Evolutionary conservation across 1,140 invertebrate species (phyloP).

Genomic region (Heliconius himera): DNA sequence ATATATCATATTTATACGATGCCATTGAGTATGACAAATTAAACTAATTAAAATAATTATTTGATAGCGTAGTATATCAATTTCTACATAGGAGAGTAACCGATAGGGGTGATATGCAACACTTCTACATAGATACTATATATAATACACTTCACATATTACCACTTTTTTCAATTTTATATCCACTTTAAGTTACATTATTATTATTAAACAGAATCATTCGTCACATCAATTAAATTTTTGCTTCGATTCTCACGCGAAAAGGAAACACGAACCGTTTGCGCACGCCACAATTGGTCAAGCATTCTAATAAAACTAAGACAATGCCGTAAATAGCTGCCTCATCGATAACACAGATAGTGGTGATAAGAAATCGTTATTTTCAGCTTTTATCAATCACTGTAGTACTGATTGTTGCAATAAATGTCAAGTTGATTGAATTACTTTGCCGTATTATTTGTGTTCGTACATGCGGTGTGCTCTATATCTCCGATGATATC

Average conservation of each 20-base stretch:
- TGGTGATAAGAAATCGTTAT: constrained; percentile 52
- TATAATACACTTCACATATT: background rate
- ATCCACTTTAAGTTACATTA: background rate
- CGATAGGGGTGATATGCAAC: background rate
- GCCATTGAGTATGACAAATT: constrained; percentile 30
- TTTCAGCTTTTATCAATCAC: constrained; percentile 57
- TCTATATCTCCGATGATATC: background rate
- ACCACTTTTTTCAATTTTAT: background rate
- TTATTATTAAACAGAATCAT: background rate
- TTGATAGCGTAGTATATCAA: constrained; percentile 15
- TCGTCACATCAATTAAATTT: background rate
- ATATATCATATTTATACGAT: background rate
- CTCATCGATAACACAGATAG: constrained; percentile 52
- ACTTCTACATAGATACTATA: background rate
- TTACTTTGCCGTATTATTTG: constrained; percentile 24
- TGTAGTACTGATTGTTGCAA: constrained; percentile 50
- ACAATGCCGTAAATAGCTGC: constrained; percentile 44
- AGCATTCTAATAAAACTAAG: constrained; percentile 43
- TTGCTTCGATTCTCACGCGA: background rate
- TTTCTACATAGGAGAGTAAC: background rate
- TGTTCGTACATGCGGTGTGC: background rate
- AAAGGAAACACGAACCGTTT: background rate
- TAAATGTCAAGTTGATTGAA: constrained; percentile 33
- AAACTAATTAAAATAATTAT: constrained; percentile 27
- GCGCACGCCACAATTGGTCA: constrained; percentile 21